Evolutionary conservation across 2,888 invertebrate genomes (phyloP).

Genomic region (Xylophagus ater): DNA sequence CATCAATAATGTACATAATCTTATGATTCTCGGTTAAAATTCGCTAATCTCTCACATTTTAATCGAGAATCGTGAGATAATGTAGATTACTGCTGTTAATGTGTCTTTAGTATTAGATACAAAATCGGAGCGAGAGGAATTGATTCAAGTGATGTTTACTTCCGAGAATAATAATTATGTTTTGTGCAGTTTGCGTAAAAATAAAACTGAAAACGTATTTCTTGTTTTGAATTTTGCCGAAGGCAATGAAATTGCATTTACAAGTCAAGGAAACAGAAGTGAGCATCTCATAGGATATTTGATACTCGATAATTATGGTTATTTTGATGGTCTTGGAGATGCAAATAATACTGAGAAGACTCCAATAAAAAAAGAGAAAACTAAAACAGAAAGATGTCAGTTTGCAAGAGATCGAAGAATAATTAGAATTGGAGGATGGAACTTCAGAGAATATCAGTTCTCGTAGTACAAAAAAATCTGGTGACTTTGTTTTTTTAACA

Average conservation of each 20-base stretch:
- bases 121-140: constrained; percentile 44
- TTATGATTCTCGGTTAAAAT: too few relatives aligned
- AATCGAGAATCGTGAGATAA: too few relatives aligned
- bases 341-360: constrained; percentile 30
- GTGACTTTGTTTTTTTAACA: too few relatives aligned
- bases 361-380: constrained; percentile 34
- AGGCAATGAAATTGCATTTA: constrained; percentile 64
- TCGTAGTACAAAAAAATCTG: too few relatives aligned
- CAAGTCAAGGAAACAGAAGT: constrained; percentile 56
- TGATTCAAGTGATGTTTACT: constrained; percentile 65
- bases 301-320: constrained; percentile 42
- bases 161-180: constrained; percentile 64
- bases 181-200: constrained; percentile 61
- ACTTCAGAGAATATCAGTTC: too few relatives aligned
- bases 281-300: constrained; percentile 72
- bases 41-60: too few relatives aligned
- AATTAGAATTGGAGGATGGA: constrained; percentile 34
- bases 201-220: constrained; percentile 53
- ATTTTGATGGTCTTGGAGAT: constrained; percentile 41
- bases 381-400: constrained; percentile 18
- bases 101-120: too few relatives aligned
- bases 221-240: constrained; percentile 72
- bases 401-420: constrained; percentile 35
- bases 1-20: too few relatives aligned
- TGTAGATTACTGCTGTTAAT: too few relatives aligned